These are phyloP conservation scores for Alcis repandata DNA, from an alignment of 2,888 invertebrate genomes.

Conservation along the genomic window DNA sequence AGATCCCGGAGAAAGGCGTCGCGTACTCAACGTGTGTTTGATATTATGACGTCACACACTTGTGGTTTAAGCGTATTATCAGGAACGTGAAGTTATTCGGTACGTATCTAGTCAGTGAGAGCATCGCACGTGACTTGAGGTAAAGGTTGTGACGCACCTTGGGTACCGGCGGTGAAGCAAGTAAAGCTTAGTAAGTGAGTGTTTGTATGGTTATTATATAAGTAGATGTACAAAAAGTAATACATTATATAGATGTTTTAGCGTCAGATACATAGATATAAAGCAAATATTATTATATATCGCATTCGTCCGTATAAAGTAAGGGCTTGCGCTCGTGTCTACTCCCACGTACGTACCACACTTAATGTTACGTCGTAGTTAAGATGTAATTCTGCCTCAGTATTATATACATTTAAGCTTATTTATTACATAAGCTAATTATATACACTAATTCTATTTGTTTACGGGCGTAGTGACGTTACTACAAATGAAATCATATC, in stretches of 20 bases:
- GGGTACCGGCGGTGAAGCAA: conserved; percentile 77
- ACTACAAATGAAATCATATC: conserved; percentile 84
- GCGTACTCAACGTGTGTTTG: conserved; percentile 78
- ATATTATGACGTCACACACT: conserved; percentile 45
- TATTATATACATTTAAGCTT: conserved; percentile 87
- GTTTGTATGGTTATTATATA: conserved; percentile 84
- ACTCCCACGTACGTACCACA: conserved; percentile 85
- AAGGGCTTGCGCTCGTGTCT: conserved; percentile 87
- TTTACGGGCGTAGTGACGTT: conserved; percentile 83
- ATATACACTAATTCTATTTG: conserved; percentile 84
- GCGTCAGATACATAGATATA: conserved; percentile 87
- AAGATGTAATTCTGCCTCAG: conserved; percentile 87
- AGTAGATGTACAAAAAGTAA: conserved; percentile 87
- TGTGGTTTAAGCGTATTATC: conserved; percentile 52
- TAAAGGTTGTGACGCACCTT: conserved; percentile 72
- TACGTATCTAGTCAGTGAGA: conserved; percentile 64
- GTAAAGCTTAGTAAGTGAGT: conserved; percentile 84
- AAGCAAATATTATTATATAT: conserved; percentile 86
- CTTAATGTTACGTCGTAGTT: conserved; percentile 86
- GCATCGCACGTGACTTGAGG: conserved; percentile 43
- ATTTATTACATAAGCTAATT: conserved; percentile 86
- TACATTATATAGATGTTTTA: conserved; percentile 87
- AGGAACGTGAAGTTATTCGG: conserved; percentile 55
- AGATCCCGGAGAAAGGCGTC: conserved; percentile 71
- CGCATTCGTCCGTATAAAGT: conserved; percentile 86